A percentile compares a stretch with the other conserved stretches of the same genome.
Conservation (phyloP, 2,888 invertebrate genomes). For the Ceraclea dissimilis region DNA sequence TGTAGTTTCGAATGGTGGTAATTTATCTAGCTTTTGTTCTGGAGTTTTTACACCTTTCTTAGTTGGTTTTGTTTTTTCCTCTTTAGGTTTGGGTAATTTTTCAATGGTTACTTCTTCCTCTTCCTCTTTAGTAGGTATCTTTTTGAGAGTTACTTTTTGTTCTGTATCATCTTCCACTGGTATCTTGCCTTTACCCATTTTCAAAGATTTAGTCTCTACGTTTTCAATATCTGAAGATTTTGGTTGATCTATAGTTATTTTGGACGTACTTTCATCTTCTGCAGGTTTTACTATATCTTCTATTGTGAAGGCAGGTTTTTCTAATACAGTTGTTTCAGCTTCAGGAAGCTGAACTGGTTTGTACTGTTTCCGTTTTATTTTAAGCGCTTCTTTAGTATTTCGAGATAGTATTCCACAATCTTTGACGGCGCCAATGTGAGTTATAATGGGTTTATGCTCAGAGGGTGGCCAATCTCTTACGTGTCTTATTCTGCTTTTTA, state of each 20-base stretch:
- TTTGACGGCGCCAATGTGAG: slow-evolving; percentile 17
- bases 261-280: slow-evolving; percentile 26
- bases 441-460: slow-evolving; percentile 29
- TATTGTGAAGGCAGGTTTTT: slow-evolving; percentile 37
- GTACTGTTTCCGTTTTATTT: slow-evolving; percentile 34
- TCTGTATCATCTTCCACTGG: slow-evolving; percentile 19
- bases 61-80: slow-evolving; percentile 1
- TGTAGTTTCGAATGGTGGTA: slow-evolving; percentile 26
- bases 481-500: slow-evolving; percentile 18
- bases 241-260: slow-evolving; percentile 6
- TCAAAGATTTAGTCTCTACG: slow-evolving; percentile 27
- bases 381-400: slow-evolving; percentile 41
- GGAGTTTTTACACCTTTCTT: slow-evolving; percentile 29
- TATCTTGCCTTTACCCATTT: slow-evolving; percentile 22
- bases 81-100: slow-evolving; percentile 3
- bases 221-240: slow-evolving; percentile 19
- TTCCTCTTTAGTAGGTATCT: slow-evolving; percentile 26
- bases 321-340: neutral
- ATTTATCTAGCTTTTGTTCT: slow-evolving; percentile 25
- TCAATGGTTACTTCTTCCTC: slow-evolving; percentile 8
- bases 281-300: slow-evolving; percentile 34
- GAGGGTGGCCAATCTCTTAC: slow-evolving; percentile 17
- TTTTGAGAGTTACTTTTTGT: slow-evolving; percentile 14
- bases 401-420: slow-evolving; percentile 41
- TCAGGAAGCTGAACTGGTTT: slow-evolving; percentile 29